Base-by-base conservation (phyloP, 2,113 vertebrate species). In the Excalfactoria chinensis region DNA sequence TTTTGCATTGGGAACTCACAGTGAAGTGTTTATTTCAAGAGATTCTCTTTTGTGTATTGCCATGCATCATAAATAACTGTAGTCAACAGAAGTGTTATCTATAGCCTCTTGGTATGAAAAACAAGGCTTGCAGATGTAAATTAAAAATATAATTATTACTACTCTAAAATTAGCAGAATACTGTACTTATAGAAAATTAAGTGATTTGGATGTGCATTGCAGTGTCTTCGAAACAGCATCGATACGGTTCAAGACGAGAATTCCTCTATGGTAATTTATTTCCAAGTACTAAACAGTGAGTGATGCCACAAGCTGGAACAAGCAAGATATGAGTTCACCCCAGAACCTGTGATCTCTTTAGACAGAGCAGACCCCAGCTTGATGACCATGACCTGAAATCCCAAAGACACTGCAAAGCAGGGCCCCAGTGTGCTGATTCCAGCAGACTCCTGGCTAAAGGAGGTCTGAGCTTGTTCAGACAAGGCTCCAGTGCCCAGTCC, bases 391-490 rank as follows among this genome's bases (percentile, higher is more conserved):
- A 26, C 44, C 46, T 60, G 67, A 69, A 53, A 48, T 41, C 9
- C 5, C 9, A 9, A 41, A 83, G 23, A 22, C 13, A 4, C 2
- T 13, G 2, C 40, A 18, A 67, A 15, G 8, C 22, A 25, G 13
- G 21, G 7, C 20, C 48, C 11, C 23, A 48, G 7, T 5, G 3
- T 25, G 7, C 0, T 53, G 69, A 4, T 34, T 35, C 67, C 5
- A 21, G 18, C 44, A 25, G 7, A 40, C 20, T 20, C n/a, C 62
- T 1, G 1, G 26, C 51, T 30, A 53, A 43, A 4, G 3, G 20
- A 53, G 37, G 32, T 25, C 6, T 9, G 13, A 32, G 30, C 20
- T 34, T 35, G 15, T 11, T 60, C 30, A 46, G 53, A 43, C 53
- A 22, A 28, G 17, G 1, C n/a, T 63, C 20, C 51, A 40, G 60